Conservation (phyloP, 2,888 invertebrate species). For the Ligdia adustata region DNA sequence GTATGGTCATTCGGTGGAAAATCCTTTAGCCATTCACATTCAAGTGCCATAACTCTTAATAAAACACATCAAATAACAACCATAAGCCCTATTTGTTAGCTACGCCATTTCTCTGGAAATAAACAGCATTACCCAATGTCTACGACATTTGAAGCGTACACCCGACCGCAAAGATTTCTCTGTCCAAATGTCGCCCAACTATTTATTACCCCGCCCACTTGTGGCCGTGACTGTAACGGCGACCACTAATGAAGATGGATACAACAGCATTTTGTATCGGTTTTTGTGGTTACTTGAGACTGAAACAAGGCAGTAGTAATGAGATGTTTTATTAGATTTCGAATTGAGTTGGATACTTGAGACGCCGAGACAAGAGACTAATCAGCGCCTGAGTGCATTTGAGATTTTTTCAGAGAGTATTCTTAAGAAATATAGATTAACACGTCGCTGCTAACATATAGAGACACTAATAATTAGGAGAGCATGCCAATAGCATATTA, state of each 20-base stretch:
- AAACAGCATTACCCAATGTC: conserved; percentile 13
- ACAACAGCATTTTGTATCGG: conserved; percentile 51
- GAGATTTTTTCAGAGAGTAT: too few species aligned
- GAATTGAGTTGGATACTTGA: too few species aligned
- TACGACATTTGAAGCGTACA: conserved; percentile 28
- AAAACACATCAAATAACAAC: not conserved
- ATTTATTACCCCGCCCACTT: conserved; percentile 37
- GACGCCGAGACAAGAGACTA: too few species aligned
- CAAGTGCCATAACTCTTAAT: not conserved
- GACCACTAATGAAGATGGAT: conserved; percentile 64
- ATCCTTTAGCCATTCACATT: too few species aligned
- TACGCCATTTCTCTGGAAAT: conserved; percentile 12
- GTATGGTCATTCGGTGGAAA: too few species aligned
- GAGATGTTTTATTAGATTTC: conserved; percentile 11
- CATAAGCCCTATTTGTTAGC: conserved; percentile 5
- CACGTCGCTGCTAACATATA: too few species aligned
- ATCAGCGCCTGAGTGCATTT: too few species aligned
- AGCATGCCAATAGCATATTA: too few species aligned
- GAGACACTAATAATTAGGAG: too few species aligned
- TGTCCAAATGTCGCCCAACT: conserved; percentile 28
- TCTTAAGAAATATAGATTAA: too few species aligned
- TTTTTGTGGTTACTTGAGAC: conserved; percentile 30
- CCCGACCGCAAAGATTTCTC: conserved; percentile 27
- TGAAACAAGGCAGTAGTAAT: conserved; percentile 13
- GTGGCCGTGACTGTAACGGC: conserved; percentile 50